Conservation (phyloP, 2,888 invertebrate species). For the Caenorhabditis auriculariae region DNA sequence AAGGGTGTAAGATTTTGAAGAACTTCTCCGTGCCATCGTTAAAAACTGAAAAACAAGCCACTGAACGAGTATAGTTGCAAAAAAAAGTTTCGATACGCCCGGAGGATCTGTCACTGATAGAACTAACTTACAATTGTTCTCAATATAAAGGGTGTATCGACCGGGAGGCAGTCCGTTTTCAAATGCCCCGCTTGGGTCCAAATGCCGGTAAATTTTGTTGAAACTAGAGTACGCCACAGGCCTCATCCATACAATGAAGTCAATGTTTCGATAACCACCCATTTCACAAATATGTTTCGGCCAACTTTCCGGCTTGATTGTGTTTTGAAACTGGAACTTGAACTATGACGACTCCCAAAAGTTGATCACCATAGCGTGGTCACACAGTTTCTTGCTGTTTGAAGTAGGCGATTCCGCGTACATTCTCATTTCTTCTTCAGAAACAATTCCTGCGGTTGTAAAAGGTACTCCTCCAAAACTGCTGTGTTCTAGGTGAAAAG, state of each 20-base stretch:
- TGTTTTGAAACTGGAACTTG: conserved; percentile 17
- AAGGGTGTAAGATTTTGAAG: conserved; percentile 22
- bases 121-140: conserved; percentile 11
- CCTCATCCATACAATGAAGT: conserved; percentile 18
- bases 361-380: too few species aligned
- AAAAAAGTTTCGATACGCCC: neutral
- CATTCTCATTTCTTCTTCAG: too few species aligned
- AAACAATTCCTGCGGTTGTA: too few species aligned
- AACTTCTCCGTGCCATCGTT: conserved; percentile 12
- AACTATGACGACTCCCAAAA: too few species aligned
- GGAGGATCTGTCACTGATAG: neutral
- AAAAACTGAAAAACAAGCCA: neutral
- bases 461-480: too few species aligned
- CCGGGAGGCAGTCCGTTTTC: conserved; percentile 6
- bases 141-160: conserved; percentile 6
- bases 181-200: conserved; percentile 5
- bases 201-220: conserved; percentile 18
- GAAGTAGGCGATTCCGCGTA: too few species aligned
- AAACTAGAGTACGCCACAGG: conserved; percentile 12
- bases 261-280: conserved; percentile 21
- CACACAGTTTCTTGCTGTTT: too few species aligned
- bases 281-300: conserved; percentile 21
- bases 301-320: conserved; percentile 18
- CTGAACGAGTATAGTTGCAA: neutral
- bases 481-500: too few species aligned